Percentiles rank a stretch among this genome's conserved stretches.
These are phyloP conservation scores for Garra rufa DNA, from an alignment of 2,113 vertebrate genomes.

Conservation along the genomic window DNA sequence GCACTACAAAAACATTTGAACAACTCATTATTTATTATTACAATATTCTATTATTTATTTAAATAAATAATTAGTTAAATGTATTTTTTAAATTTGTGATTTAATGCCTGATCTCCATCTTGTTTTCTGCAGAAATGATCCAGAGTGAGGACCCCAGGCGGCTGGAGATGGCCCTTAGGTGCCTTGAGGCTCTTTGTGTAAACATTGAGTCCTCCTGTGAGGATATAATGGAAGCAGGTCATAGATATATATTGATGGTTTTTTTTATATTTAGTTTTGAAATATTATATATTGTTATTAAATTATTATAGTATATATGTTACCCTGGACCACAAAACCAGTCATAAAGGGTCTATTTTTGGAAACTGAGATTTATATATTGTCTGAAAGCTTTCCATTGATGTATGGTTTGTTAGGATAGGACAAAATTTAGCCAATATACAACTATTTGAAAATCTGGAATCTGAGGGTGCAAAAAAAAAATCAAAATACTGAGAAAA, in stretches of 20 bases:
- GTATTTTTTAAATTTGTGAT: neutral
- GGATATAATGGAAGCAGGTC: conserved; percentile 77
- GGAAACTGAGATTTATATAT: too few species aligned
- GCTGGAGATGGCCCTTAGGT: conserved; percentile 75
- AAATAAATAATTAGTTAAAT: neutral
- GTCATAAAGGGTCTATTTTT: too few species aligned
- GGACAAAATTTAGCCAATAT: too few species aligned
- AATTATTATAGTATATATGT: too few species aligned
- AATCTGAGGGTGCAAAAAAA: too few species aligned
- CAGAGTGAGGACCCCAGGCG: conserved; percentile 63
- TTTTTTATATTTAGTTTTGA: too few species aligned
- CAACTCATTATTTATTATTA: neutral
- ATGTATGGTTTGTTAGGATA: too few species aligned
- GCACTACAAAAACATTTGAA: neutral
- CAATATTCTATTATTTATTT: neutral
- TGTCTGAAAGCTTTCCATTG: too few species aligned
- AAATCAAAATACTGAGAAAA: too few species aligned
- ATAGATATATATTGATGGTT: neutral
- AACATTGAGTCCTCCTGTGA: conserved; percentile 71
- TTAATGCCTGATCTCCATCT: neutral
- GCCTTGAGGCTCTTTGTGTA: conserved; percentile 78
- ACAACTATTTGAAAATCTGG: too few species aligned
- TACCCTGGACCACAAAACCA: too few species aligned
- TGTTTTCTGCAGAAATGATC: conserved; percentile 73
- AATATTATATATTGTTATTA: too few species aligned